A percentile compares a stretch with the other conserved stretches of the same genome.
These are phyloP conservation scores for Lepidocyrtoides sp. DNA, from an alignment of 2,888 invertebrate genomes.

Conservation along the genomic window DNA sequence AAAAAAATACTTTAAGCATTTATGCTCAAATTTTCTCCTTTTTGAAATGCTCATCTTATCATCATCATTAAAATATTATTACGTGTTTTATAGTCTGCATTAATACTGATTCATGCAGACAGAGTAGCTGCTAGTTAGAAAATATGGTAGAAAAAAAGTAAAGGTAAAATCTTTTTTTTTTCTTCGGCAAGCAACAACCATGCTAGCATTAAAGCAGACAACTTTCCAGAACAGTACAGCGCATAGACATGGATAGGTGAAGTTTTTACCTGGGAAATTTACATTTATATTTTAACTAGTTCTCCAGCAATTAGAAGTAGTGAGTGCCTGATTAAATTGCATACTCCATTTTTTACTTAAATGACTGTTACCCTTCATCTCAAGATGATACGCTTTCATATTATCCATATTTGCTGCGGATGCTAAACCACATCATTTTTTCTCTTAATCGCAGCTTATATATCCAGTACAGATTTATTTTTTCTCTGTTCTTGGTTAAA, in stretches of 20 bases:
- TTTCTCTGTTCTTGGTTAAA: neutral
- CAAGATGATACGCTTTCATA: neutral
- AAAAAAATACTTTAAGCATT: neutral
- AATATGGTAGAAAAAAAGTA: too few relatives aligned
- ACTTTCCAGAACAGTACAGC: neutral
- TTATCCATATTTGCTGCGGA: neutral
- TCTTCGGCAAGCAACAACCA: too few relatives aligned
- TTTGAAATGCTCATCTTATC: neutral
- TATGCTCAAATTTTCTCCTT: neutral
- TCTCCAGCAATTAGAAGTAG: neutral
- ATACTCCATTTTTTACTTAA: neutral
- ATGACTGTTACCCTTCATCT: neutral
- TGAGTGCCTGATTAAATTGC: neutral
- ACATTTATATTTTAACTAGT: constrained; percentile 1
- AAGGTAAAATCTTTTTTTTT: too few relatives aligned
- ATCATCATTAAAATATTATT: neutral
- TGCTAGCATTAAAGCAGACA: too few relatives aligned
- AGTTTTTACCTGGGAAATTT: constrained; percentile 28
- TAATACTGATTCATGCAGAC: too few relatives aligned
- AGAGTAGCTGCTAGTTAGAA: too few relatives aligned
- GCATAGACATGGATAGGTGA: neutral
- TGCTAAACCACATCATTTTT: neutral
- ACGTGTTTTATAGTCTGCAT: too few relatives aligned
- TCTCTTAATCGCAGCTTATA: neutral
- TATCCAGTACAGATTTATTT: too few relatives aligned